Base-by-base conservation (phyloP, 2,797 vertebrate genomes). In the Sylvia borin region DNA sequence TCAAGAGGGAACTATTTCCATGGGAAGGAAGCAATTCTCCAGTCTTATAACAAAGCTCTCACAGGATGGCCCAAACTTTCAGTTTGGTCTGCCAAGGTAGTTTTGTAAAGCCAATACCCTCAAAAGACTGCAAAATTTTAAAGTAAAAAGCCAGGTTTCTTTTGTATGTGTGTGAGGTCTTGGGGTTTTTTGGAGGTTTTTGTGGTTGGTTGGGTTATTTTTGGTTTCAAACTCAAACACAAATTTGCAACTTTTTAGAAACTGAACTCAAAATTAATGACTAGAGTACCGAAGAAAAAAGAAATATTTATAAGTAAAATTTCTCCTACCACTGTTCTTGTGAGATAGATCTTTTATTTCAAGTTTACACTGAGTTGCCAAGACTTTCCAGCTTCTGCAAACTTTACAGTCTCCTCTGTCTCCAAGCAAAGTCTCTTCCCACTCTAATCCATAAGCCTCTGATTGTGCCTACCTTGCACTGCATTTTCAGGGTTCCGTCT, bases 161-260 rank as follows among this genome's bases (percentile, higher is more conserved):
- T 34, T 54, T 40, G 40, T 42, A 13, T 1, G 21, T 24, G 10
- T 12, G 4, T 45, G 43, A 18, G 16, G 2, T 47, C 40, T 34
- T 13, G 10, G 11, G 6, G 10, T 3, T 6, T 38, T 29, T 38
- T 27, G 6, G 31, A 10, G 4, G 1, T 5, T 64, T 48, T 42
- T 58, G 21, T 34, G 7, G 2, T 7, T 45, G 31, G 4, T 26
- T 54, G 19, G 9, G 17, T 5, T 1, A 10, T 10, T 34, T 50
- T 43, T 34, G 6, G 25, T 74, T 57, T 58, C 14, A n/a, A 70
- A 42, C 13, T 62, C 38, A 62, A 66, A 53, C 16, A 78, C 3
- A 57, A 48, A 18, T 4, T 50, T 21, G 14, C 2, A 85, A 67
- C 17, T 12, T 88, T 55, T 60, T 54, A 67, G 40, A 82, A 79